Base-by-base conservation (phyloP, 2,888 invertebrate species). In the Dysmachus trigonus region DNA sequence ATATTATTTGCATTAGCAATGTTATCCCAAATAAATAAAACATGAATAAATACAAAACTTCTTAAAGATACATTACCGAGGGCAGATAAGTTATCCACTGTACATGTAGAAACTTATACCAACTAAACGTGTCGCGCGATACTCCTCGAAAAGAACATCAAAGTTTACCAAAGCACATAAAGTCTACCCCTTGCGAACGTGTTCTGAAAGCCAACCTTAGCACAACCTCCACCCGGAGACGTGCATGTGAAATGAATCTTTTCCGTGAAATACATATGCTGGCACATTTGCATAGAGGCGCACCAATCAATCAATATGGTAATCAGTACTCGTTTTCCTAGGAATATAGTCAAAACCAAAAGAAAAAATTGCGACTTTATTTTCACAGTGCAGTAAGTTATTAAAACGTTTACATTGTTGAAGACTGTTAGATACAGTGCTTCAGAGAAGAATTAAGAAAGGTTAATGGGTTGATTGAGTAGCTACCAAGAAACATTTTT, bases 51-150 rank as follows among this genome's bases (percentile, higher is more conserved):
- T 51, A 79, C 30, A 47, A 47, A 79, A 51, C 79, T 79, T 6
- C 31, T 79, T 79, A 51, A 79, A 47, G 18, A 51, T 22, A 79
- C 38, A 51, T 79, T 51, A 15, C 27, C n/a, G 7, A 79, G 10
- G 8, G 27, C 3, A 79, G 77, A 79, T 79, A 79, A 79, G 79
- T 79, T 47, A 79, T 51, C 47, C 51, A 13, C 15, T 27, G 35
- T 22, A 22, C 79, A 38, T 30, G 79, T 79, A 62, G 38, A 38
- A 79, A 79, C 51, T 79, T 47, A 79, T 41, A 30, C 79, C 79
- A 51, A 51, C 51, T 79, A 79, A 79, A 79, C 79, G 79, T 79
- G 79, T 79, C 79, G 79, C 79, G 27, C 27, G 62, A 62, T 79
- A 79, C 31, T 79, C 79, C 22, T n/a, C 13, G 31, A 79, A 79